phyloP scores from a whole-genome alignment of 2,797 vertebrate genomes.

The Gobionotothen gibberifrons region DNA sequence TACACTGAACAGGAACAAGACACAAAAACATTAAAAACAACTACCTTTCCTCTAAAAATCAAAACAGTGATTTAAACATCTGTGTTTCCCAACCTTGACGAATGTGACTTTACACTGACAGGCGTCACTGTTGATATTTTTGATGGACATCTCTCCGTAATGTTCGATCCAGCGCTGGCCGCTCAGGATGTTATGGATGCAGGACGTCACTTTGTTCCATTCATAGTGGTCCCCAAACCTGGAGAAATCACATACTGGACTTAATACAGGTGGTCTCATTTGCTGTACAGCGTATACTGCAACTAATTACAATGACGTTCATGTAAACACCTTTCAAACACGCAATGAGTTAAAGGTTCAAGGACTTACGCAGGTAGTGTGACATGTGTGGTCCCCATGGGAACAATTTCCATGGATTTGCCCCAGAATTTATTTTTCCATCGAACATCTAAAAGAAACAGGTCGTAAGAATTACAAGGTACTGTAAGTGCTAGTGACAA shows the following conservation, averaged over 20 bases:
- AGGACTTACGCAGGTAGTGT: slow-evolving; percentile 91
- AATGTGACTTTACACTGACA: slow-evolving; percentile 96
- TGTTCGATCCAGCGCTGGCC: slow-evolving; percentile 98
- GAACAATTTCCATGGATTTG: slow-evolving; percentile 99
- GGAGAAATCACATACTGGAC: not conserved
- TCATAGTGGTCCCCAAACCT: slow-evolving; percentile 95
- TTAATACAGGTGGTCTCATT: not conserved
- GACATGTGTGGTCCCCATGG: slow-evolving; percentile 94
- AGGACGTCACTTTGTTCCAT: slow-evolving; percentile 98
- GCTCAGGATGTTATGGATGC: slow-evolving; percentile 97
- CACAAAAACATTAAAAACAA: not conserved
- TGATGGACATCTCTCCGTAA: slow-evolving; percentile 96
- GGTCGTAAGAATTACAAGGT: slow-evolving; percentile 16
- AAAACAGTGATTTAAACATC: not conserved
- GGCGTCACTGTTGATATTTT: slow-evolving; percentile 83
- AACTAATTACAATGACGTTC: not conserved
- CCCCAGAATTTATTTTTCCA: slow-evolving; percentile 99
- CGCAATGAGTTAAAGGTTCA: slow-evolving; percentile 4
- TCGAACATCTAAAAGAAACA: slow-evolving; percentile 89
- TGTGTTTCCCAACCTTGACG: slow-evolving; percentile 85
- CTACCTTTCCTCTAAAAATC: not conserved
- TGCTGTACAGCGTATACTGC: not conserved
- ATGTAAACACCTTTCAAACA: slow-evolving; percentile 7
- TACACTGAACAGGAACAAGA: not conserved
- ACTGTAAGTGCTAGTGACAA: not conserved